Percentiles rank a stretch among this genome's conserved stretches.
Evolutionary conservation across 2,797 vertebrate genomes (phyloP).

Genomic region (Notoglanidium macrostoma): DNA sequence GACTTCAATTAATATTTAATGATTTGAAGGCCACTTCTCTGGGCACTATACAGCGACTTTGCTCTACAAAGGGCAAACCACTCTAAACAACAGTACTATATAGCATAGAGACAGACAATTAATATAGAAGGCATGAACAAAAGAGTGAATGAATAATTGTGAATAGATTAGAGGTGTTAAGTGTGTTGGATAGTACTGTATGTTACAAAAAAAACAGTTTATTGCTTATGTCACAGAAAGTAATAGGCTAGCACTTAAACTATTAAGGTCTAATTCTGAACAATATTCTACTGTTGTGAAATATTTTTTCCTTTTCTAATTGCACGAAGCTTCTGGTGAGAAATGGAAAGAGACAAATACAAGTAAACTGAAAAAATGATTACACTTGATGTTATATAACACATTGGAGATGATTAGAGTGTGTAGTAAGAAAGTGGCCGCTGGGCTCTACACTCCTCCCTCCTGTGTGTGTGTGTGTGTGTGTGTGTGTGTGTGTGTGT

Average conservation of each 20-base stretch:
- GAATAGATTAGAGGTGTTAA: neutral
- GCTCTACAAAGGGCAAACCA: neutral
- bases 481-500: neutral
- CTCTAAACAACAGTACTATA: neutral
- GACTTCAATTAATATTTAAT: neutral
- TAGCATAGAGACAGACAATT: neutral
- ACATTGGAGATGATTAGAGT: neutral
- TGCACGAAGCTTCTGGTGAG: neutral
- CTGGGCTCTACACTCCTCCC: conserved; percentile 11
- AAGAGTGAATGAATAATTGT: neutral
- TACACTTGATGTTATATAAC: conserved; percentile 1
- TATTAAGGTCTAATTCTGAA: neutral
- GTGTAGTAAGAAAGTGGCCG: neutral
- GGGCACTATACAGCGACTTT: neutral
- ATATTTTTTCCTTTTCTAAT: neutral
- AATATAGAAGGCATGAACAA: neutral
- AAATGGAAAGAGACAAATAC: neutral
- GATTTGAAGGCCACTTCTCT: neutral
- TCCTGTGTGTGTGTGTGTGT: neutral
- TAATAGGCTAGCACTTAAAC: neutral
- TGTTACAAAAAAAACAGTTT: neutral
- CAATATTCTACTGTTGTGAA: neutral
- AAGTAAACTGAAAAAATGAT: neutral
- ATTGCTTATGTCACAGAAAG: neutral
- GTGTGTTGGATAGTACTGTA: neutral